phyloP scores from a whole-genome alignment of 2,797 vertebrate genomes.

The Arremon aurantiirostris region DNA sequence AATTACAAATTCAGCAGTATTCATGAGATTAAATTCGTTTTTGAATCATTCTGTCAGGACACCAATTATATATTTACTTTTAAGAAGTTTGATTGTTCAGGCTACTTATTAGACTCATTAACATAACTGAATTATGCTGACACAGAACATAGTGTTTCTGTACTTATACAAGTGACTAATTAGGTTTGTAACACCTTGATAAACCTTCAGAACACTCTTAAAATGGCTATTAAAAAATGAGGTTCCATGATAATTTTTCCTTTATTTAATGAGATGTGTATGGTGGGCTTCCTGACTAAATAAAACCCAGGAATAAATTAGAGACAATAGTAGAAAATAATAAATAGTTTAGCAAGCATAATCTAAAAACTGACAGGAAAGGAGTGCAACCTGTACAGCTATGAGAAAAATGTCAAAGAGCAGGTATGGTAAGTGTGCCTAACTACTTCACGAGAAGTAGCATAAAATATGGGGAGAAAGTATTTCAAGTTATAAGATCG shows the following conservation, averaged over 20 bases:
- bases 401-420: neutral
- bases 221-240: slow-evolving; percentile 5
- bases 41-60: neutral
- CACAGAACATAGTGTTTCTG: neutral
- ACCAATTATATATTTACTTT: neutral
- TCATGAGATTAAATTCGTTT: neutral
- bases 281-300: neutral
- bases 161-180: slow-evolving; percentile 25
- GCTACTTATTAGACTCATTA: slow-evolving; percentile 20
- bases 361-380: neutral
- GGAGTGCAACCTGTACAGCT: neutral
- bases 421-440: neutral
- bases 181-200: neutral
- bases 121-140: slow-evolving; percentile 28
- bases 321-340: neutral
- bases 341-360: neutral
- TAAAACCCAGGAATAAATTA: neutral
- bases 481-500: neutral
- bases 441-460: neutral
- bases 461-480: neutral
- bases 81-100: slow-evolving; percentile 27
- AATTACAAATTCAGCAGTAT: neutral
- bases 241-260: neutral
- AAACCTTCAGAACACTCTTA: neutral
- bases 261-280: neutral